These are phyloP conservation scores for Tetrapedia diversipes DNA, from an alignment of 2,888 invertebrate species.

Conservation along the genomic window DNA sequence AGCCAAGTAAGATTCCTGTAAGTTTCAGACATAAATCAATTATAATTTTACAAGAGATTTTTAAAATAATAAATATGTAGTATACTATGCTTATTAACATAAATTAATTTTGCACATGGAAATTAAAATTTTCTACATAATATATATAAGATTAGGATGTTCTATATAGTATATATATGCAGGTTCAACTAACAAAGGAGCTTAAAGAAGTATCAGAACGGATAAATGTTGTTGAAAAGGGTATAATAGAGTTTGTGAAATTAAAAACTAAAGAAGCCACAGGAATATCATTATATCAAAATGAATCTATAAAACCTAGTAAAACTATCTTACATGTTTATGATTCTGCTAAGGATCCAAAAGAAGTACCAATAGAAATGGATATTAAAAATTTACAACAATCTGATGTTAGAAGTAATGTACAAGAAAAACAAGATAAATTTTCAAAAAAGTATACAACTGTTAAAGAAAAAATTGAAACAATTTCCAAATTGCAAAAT, in stretches of 20 bases:
- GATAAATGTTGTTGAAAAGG: constrained; percentile 88
- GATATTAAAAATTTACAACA: constrained; percentile 7
- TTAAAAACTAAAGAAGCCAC: constrained; percentile 72
- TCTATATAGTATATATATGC: constrained; percentile 48
- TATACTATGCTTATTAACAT: background rate
- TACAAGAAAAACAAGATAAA: constrained; percentile 35
- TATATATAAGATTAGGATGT: no score
- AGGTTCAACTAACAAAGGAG: constrained; percentile 82
- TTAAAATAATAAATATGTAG: background rate
- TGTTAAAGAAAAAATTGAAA: constrained; percentile 81
- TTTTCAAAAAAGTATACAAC: constrained; percentile 74
- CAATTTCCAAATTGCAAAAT: constrained; percentile 67
- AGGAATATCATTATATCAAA: constrained; percentile 51
- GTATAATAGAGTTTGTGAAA: constrained; percentile 86
- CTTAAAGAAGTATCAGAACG: constrained; percentile 86
- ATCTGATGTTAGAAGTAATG: constrained; percentile 6
- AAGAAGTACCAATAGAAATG: constrained; percentile 64
- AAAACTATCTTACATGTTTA: constrained; percentile 70
- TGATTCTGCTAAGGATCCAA: constrained; percentile 78
- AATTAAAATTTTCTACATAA: constrained; percentile 52
- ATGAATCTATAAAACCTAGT: constrained; percentile 5
- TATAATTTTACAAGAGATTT: background rate
- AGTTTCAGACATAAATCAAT: constrained; percentile 69
- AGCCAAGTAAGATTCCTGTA: constrained; percentile 81
- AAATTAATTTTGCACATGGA: constrained; percentile 12